Percentiles rank a stretch among this genome's conserved stretches.
These are phyloP conservation scores for Bombyx mandarina DNA, from an alignment of 1,140 invertebrate species.

Conservation along the genomic window DNA sequence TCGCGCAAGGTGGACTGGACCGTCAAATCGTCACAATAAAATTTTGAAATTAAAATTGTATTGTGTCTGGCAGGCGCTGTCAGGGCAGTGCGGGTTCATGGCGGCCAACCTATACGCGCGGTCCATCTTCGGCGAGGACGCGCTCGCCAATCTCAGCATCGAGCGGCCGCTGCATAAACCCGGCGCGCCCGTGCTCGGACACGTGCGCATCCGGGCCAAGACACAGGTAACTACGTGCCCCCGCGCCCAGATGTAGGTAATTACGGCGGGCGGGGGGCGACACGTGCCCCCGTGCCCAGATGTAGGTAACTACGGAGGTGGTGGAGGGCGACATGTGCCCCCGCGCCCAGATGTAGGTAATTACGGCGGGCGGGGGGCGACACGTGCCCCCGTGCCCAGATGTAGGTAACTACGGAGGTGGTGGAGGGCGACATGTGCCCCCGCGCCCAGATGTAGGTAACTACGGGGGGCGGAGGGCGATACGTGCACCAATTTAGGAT, in stretches of 20 bases:
- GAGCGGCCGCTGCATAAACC: constrained; percentile 93
- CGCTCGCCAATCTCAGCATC: constrained; percentile 97
- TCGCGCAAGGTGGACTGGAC: no score
- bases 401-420: no score
- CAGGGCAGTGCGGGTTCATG: constrained; percentile 98
- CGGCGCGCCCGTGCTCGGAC: constrained; percentile 92
- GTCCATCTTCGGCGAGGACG: constrained; percentile 99
- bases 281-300: constrained; percentile 97
- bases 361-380: constrained; percentile 67
- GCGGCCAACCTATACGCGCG: constrained; percentile 98
- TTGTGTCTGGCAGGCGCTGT: constrained; percentile 77
- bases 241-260: background rate
- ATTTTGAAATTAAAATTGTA: no score
- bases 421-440: constrained; percentile 98
- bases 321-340: constrained; percentile 90
- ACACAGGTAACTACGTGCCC: constrained; percentile 87
- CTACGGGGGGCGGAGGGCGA: constrained; percentile 62
- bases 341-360: constrained; percentile 94
- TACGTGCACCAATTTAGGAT: no score
- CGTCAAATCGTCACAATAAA: no score
- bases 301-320: constrained; percentile 91
- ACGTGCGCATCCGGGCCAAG: constrained; percentile 97
- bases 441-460: constrained; percentile 95
- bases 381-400: no score
- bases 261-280: constrained; percentile 86